phyloP scores from a whole-genome alignment of 2,888 invertebrate genomes.

The Rotaria socialis region DNA sequence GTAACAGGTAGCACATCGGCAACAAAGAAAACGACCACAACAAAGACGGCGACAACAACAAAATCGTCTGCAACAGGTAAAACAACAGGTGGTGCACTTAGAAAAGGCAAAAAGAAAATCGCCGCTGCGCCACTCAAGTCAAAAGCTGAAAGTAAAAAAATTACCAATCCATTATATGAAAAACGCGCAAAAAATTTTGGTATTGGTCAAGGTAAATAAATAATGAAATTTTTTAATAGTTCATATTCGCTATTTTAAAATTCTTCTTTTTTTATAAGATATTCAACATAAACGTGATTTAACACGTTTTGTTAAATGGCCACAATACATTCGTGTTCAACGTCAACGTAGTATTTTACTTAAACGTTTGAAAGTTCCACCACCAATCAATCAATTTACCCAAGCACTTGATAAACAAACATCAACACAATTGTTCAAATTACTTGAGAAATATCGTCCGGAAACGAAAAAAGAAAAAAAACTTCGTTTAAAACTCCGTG shows the following conservation, averaged over 20 bases:
- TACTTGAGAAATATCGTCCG: conserved; percentile 93
- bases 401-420: conserved; percentile 94
- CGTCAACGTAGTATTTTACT: conserved; percentile 89
- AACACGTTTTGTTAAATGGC: conserved; percentile 97
- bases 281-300: conserved; percentile 68
- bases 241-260: too few species aligned
- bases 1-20: background rate
- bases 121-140: conserved; percentile 87
- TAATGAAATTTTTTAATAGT: too few species aligned
- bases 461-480: conserved; percentile 87
- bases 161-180: conserved; percentile 91
- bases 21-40: background rate
- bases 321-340: conserved; percentile 96
- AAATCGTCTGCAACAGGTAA: background rate
- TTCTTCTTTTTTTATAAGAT: background rate
- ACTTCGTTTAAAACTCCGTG: conserved; percentile 79
- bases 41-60: background rate
- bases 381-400: conserved; percentile 95
- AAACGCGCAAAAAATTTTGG: conserved; percentile 94
- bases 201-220: conserved; percentile 71
- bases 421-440: conserved; percentile 91
- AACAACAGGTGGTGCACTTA: conserved; percentile 46
- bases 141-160: conserved; percentile 77
- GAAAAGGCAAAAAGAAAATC: conserved; percentile 73
- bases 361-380: conserved; percentile 93